Evolutionary conservation across 92 coral and sea anemone genomes (phyloP).

Genomic region (Phymanthus crucifer): DNA sequence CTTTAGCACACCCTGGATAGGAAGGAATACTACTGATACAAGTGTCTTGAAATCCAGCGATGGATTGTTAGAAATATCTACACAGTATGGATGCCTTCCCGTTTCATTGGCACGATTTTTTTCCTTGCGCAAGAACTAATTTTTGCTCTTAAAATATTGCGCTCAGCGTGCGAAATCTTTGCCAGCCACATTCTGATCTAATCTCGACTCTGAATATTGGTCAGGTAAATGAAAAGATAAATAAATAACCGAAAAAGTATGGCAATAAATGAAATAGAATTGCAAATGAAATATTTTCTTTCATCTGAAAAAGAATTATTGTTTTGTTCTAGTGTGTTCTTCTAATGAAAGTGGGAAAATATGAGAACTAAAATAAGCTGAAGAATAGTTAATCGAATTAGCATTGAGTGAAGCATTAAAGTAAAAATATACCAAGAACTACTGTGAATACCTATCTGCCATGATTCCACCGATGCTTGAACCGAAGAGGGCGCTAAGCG

Average conservation of each 20-base stretch:
- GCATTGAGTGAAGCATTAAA: no score
- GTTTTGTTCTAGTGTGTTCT: background rate
- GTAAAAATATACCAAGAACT: no score
- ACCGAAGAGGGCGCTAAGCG: constrained; percentile 89
- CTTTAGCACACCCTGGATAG: background rate
- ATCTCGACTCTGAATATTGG: background rate
- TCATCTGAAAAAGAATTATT: background rate
- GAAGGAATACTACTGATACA: background rate
- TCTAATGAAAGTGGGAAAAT: no score
- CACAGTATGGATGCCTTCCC: background rate
- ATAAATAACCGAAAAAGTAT: background rate
- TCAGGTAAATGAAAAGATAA: constrained; percentile 2
- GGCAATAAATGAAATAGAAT: background rate
- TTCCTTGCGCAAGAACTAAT: background rate
- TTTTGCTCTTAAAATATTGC: background rate
- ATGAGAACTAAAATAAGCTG: background rate
- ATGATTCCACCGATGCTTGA: constrained; percentile 87
- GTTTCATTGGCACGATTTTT: background rate
- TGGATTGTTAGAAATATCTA: background rate
- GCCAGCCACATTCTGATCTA: constrained; percentile 19
- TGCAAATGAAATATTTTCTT: background rate
- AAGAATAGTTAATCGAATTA: no score
- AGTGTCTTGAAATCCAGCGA: background rate
- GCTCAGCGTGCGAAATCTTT: background rate
- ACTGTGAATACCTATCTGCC: constrained; percentile 92